Conservation (phyloP, 2,888 invertebrate genomes). For the Adelphocoris suturalis region DNA sequence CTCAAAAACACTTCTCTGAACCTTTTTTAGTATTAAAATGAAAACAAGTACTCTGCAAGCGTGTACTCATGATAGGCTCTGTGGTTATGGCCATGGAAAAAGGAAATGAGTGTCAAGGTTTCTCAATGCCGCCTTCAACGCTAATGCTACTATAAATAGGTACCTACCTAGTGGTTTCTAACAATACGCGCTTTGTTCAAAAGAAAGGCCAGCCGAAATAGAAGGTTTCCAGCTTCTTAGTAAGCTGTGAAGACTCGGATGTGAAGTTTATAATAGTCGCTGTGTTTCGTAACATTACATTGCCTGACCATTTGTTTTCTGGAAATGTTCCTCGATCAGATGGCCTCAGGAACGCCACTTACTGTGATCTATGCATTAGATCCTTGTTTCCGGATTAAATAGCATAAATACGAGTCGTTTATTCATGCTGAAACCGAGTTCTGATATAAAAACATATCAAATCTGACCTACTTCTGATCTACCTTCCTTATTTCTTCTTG, state of each 20-base stretch:
- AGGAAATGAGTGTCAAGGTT: constrained; percentile 2
- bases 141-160: neutral
- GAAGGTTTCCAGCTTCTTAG: neutral
- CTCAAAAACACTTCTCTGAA: too few species aligned
- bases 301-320: neutral
- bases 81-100: neutral
- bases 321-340: neutral
- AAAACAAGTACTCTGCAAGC: too few species aligned
- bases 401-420: too few species aligned
- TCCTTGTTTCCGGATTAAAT: too few species aligned
- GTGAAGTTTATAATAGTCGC: neutral
- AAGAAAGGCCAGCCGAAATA: neutral
- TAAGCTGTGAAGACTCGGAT: neutral
- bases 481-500: too few species aligned
- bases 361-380: too few species aligned
- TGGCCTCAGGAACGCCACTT: neutral
- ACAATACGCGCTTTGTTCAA: constrained; percentile 11
- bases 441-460: too few species aligned
- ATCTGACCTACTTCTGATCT: too few species aligned
- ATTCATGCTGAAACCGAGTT: too few species aligned
- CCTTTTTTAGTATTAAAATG: too few species aligned
- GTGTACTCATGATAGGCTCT: too few species aligned
- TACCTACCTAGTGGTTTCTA: constrained; percentile 3
- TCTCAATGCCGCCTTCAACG: neutral
- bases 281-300: neutral